Evolutionary conservation across 1,140 invertebrate species (phyloP), one percentile per base, ranked within the genome.

Genomic region (Psilanteris sp.): DNA sequence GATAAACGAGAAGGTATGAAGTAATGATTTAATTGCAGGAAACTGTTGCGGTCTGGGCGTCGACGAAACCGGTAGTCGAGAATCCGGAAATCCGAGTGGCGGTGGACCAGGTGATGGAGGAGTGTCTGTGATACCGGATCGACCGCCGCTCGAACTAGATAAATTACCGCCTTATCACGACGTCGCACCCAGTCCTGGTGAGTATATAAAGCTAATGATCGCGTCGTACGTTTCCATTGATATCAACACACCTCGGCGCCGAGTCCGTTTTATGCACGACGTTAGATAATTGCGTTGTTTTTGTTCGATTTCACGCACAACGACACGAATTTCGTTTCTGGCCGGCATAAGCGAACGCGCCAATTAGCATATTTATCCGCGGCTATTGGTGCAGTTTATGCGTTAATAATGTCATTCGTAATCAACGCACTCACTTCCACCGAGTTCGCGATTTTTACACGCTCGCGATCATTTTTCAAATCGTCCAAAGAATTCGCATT

Each of bases 101-200:
- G 83, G 82, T 18, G 83, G 77, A 44, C 68, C 80, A 39, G 80
- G 81, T 46, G 79, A 84, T 31, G 80, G 83, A 46, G 86, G 86
- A 29, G 84, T 88, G 66, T 84, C 87, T 6, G 86, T 89, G 52
- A 88, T 89, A 79, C 87, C 87, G 8, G 87, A 89, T 71, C 81
- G 87, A 52, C 85, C 87, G 57, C 84, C 87, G 48, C 79, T 89
- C 24, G 87, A 89, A 79, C 80, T 89, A 52, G 87, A 89, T 78
- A 89, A 89, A 79, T 81, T 89, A 64, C 87, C 87, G 16, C 87
- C 87, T 74, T 89, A 89, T 83, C 87, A 89, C 71, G 87, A 89
- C 75, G 85, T 88, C 16, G 84, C 87, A 44, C 86, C 87, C 39
- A 88, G 81, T 59, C 86, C 86, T 29, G 87, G 87, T 89, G 67